Percentiles rank a stretch among this genome's conserved stretches.
phyloP scores from a whole-genome alignment of 2,888 invertebrate species.

The Campoletis raptor region DNA sequence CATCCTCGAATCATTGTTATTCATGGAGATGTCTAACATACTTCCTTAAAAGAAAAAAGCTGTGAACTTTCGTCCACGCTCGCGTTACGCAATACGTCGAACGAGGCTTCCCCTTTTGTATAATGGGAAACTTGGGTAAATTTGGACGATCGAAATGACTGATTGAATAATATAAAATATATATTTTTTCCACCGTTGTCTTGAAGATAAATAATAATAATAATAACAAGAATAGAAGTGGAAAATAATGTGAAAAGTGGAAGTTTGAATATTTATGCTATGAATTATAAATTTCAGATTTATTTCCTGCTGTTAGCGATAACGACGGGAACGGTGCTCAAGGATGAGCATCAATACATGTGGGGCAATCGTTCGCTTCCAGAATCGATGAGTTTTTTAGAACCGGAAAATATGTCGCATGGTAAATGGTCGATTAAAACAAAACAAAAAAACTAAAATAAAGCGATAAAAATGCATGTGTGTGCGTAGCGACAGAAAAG shows the following conservation, averaged over 20 bases:
- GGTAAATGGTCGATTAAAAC: slow-evolving; percentile 78
- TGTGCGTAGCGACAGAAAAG: neutral
- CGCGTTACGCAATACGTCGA: neutral
- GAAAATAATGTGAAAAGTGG: neutral
- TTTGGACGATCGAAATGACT: no score
- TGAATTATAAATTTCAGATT: slow-evolving; percentile 86
- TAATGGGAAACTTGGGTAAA: no score
- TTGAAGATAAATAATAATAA: no score
- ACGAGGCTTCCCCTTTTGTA: neutral
- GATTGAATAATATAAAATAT: no score
- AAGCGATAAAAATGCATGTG: neutral
- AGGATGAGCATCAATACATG: slow-evolving; percentile 89
- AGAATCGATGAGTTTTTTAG: slow-evolving; percentile 84
- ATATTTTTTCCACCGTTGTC: no score
- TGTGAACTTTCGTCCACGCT: neutral
- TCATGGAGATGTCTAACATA: neutral
- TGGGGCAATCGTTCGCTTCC: slow-evolving; percentile 85
- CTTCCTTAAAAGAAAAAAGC: neutral
- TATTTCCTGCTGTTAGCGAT: slow-evolving; percentile 89
- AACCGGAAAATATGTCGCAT: slow-evolving; percentile 84
- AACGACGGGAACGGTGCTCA: slow-evolving; percentile 88
- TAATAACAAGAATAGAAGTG: no score
- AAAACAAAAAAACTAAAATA: neutral
- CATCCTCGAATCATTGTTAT: neutral
- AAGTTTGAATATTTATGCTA: neutral